These are phyloP conservation scores for Hylomyscus alleni DNA, from an alignment of 2,797 vertebrate genomes.

Conservation along the genomic window DNA sequence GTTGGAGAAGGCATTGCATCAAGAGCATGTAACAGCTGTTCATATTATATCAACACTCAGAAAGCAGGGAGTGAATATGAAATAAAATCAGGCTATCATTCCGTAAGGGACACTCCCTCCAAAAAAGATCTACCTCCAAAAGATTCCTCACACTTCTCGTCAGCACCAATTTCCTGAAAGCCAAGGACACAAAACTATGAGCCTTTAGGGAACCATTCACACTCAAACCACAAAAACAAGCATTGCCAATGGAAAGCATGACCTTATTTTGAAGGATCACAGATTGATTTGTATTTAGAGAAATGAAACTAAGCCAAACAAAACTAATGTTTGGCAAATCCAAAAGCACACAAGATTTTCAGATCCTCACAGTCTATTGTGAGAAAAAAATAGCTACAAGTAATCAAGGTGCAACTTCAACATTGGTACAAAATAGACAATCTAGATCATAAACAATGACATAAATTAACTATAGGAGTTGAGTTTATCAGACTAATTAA, in stretches of 20 bases:
- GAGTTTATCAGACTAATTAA: background rate
- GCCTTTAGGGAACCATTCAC: background rate
- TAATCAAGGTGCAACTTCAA: background rate
- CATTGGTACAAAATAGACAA: background rate
- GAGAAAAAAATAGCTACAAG: background rate
- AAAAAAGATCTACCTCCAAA: background rate
- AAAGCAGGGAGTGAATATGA: background rate
- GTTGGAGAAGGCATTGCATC: background rate
- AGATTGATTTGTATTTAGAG: conserved; percentile 24
- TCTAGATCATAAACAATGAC: no score
- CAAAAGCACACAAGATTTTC: background rate
- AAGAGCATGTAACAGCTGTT: background rate
- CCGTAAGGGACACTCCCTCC: background rate
- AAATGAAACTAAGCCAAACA: conserved; percentile 22
- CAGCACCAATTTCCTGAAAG: no score
- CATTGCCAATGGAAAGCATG: background rate
- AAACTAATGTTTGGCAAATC: background rate
- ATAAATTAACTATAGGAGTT: background rate
- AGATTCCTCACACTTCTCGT: background rate
- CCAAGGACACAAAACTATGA: background rate
- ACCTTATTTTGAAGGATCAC: background rate
- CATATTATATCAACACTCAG: no score
- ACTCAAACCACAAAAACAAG: background rate
- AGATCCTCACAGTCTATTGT: background rate
- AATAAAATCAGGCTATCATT: background rate